These are phyloP conservation scores for Aporophyla lueneburgensis DNA, from an alignment of 2,888 invertebrate genomes.

Conservation along the genomic window DNA sequence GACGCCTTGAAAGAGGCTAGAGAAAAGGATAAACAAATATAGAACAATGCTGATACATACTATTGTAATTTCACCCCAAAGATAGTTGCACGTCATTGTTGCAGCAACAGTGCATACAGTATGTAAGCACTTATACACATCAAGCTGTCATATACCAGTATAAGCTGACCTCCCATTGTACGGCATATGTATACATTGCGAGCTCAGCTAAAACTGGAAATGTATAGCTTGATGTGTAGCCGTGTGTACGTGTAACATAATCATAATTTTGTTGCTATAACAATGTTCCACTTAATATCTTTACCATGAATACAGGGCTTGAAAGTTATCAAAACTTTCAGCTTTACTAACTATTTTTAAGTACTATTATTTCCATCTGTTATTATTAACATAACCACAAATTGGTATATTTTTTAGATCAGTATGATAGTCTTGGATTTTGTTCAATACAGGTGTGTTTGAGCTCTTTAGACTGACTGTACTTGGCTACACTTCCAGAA, in stretches of 20 bases:
- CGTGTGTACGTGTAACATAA: too few relatives aligned
- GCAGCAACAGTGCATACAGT: too few relatives aligned
- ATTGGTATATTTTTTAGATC: conserved; percentile 12
- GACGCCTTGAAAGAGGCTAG: background rate
- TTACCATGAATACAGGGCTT: background rate
- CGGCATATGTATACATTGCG: too few relatives aligned
- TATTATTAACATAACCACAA: background rate
- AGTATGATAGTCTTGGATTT: conserved; percentile 80
- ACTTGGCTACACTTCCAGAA: conserved; percentile 81
- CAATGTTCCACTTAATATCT: background rate
- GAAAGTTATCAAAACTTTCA: background rate
- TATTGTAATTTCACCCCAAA: background rate
- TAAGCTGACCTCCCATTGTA: too few relatives aligned
- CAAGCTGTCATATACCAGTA: too few relatives aligned
- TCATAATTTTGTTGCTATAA: background rate
- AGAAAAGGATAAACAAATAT: background rate
- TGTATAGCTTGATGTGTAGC: too few relatives aligned
- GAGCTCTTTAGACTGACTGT: conserved; percentile 75
- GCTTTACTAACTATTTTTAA: background rate
- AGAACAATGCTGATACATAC: background rate
- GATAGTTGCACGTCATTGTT: too few relatives aligned
- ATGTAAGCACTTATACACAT: too few relatives aligned
- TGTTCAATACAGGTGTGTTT: conserved; percentile 81
- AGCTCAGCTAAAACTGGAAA: too few relatives aligned
- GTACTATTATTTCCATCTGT: conserved; percentile 18